A percentile compares a stretch with the other conserved stretches of the same genome.
Conservation (phyloP, 2,113 vertebrate species). For the Cavia aperea region DNA sequence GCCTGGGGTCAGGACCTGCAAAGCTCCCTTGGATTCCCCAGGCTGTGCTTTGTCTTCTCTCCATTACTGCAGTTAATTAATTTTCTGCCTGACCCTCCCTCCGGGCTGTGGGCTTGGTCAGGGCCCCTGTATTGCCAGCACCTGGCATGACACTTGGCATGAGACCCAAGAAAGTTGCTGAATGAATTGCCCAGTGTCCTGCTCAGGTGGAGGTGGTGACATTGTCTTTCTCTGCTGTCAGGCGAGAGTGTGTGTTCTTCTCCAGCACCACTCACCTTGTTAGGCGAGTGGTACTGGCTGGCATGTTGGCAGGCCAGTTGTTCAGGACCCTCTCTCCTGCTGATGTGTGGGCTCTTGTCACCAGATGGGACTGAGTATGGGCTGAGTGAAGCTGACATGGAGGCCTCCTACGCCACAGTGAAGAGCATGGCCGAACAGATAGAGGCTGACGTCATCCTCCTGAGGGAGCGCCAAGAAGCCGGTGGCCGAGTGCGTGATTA, state of each 20-base stretch:
- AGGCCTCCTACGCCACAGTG: slow-evolving; percentile 93
- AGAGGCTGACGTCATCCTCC: slow-evolving; percentile 89
- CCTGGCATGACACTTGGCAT: slow-evolving; percentile 23
- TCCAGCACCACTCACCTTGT: neutral
- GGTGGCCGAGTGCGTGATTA: slow-evolving; percentile 93
- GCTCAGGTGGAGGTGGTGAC: neutral
- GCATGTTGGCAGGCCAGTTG: neutral
- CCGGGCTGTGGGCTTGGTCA: neutral
- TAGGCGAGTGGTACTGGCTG: neutral
- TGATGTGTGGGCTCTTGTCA: slow-evolving; percentile 49
- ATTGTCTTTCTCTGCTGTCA: neutral
- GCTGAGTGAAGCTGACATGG: slow-evolving; percentile 92
- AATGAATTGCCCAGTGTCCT: neutral
- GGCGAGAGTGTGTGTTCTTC: neutral
- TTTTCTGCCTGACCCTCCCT: neutral
- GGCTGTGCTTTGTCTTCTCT: neutral
- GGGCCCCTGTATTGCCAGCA: slow-evolving; percentile 23
- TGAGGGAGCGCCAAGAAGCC: slow-evolving; percentile 89
- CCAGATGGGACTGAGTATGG: slow-evolving; percentile 95
- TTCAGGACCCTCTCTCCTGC: neutral
- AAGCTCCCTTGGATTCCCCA: neutral
- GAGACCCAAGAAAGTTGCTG: neutral
- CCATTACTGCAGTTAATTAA: slow-evolving; percentile 7
- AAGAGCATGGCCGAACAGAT: slow-evolving; percentile 94
- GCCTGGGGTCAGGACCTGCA: neutral